These are phyloP conservation scores for Epizoanthus scotinus DNA, from an alignment of 92 coral and sea anemone species.

Conservation along the genomic window DNA sequence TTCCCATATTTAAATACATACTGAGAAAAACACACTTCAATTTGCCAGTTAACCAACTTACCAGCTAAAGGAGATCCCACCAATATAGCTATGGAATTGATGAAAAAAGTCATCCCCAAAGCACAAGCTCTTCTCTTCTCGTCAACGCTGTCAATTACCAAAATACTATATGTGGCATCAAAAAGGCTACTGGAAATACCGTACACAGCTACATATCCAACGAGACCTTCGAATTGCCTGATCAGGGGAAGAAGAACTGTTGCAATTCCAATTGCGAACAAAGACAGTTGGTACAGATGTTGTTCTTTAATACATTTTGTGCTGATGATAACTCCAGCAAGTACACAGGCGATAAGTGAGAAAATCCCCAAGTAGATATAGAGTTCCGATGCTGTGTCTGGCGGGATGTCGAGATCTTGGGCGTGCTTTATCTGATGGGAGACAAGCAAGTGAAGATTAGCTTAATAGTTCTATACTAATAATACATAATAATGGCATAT, in stretches of 20 bases:
- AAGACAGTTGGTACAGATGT: background rate
- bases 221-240: background rate
- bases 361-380: background rate
- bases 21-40: too few relatives aligned
- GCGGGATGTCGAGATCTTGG: background rate
- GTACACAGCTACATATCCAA: background rate
- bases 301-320: background rate
- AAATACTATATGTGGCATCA: background rate
- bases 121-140: background rate
- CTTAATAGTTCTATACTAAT: too few relatives aligned
- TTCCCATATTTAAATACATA: too few relatives aligned
- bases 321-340: background rate
- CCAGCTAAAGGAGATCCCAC: constrained; percentile 11
- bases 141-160: background rate
- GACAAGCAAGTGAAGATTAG: too few relatives aligned
- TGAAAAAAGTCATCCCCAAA: background rate
- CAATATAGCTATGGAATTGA: background rate
- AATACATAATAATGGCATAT: too few relatives aligned
- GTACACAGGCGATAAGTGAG: background rate
- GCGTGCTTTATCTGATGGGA: background rate
- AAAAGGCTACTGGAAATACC: background rate
- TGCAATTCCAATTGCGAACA: background rate
- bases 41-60: background rate
- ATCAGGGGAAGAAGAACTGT: background rate
- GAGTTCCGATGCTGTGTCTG: background rate